phyloP scores from a whole-genome alignment of 1,140 invertebrate genomes.

The Conus betulinus region DNA sequence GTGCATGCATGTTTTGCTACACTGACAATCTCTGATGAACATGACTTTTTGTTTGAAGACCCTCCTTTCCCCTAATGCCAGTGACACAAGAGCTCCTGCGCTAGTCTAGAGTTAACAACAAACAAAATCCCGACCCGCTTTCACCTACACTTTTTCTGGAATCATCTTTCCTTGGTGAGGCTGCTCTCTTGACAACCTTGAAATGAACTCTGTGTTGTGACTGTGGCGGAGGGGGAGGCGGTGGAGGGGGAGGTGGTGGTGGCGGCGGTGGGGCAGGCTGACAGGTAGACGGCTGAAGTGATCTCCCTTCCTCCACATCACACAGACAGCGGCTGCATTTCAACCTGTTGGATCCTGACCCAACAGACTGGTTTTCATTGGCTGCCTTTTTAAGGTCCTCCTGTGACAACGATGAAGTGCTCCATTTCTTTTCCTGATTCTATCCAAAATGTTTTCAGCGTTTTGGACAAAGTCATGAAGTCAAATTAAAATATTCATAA shows the following conservation, averaged over 20 bases:
- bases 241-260: slow-evolving; percentile 31
- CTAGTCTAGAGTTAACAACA: no score
- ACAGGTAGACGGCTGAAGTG: background rate
- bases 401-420: background rate
- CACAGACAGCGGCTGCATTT: background rate
- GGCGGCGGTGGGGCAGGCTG: slow-evolving; percentile 28
- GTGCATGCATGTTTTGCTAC: no score
- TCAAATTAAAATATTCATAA: no score
- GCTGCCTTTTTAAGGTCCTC: background rate
- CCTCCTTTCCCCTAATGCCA: no score
- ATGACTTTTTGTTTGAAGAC: no score
- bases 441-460: no score
- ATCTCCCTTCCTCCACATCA: background rate
- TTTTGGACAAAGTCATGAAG: no score
- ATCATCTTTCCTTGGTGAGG: background rate
- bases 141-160: background rate
- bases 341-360: background rate
- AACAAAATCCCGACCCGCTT: no score
- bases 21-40: no score
- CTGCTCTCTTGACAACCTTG: background rate
- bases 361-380: background rate
- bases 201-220: background rate
- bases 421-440: no score
- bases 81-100: no score
- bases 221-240: slow-evolving; percentile 33